Evolutionary conservation across 1,140 invertebrate genomes (phyloP).

Genomic region (Pteromalus puparum): DNA sequence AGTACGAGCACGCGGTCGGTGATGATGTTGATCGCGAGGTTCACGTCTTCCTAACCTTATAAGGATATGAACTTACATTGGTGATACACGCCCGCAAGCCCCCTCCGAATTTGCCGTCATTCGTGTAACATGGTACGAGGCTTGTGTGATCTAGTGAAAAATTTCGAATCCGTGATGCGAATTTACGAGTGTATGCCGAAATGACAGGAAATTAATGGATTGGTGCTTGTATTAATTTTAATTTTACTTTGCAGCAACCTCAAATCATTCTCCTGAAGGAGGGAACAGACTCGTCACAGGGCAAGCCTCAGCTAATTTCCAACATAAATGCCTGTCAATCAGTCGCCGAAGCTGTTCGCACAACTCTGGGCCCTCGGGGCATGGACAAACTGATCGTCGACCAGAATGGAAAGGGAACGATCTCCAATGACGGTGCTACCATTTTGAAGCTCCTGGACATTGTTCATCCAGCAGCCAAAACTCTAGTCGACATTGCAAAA

Average conservation of each 20-base stretch:
- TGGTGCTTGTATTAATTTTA: conserved; percentile 10
- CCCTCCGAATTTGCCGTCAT: conserved; percentile 31
- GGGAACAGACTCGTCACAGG: conserved; percentile 97
- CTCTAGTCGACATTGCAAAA: conserved; percentile 98
- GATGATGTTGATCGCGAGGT: background rate
- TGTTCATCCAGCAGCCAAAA: conserved; percentile 98
- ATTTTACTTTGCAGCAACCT: conserved; percentile 85
- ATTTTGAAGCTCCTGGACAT: conserved; percentile 98
- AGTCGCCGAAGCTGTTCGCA: conserved; percentile 96
- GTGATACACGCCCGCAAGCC: background rate
- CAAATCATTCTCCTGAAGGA: conserved; percentile 99
- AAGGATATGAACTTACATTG: conserved; percentile 60
- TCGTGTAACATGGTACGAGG: background rate
- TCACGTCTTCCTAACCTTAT: conserved; percentile 64
- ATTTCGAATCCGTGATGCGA: no score
- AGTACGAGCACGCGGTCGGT: background rate
- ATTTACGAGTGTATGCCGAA: background rate
- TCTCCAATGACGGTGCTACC: conserved; percentile 99
- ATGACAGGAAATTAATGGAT: conserved; percentile 7
- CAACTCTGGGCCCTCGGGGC: conserved; percentile 97
- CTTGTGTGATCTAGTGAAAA: background rate
- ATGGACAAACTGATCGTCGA: conserved; percentile 99
- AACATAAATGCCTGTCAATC: conserved; percentile 99
- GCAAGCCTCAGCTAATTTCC: conserved; percentile 95
- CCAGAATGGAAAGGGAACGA: conserved; percentile 91